These are phyloP conservation scores for Lasioglossum lativentre DNA, from an alignment of 2,888 invertebrate genomes.

Conservation along the genomic window DNA sequence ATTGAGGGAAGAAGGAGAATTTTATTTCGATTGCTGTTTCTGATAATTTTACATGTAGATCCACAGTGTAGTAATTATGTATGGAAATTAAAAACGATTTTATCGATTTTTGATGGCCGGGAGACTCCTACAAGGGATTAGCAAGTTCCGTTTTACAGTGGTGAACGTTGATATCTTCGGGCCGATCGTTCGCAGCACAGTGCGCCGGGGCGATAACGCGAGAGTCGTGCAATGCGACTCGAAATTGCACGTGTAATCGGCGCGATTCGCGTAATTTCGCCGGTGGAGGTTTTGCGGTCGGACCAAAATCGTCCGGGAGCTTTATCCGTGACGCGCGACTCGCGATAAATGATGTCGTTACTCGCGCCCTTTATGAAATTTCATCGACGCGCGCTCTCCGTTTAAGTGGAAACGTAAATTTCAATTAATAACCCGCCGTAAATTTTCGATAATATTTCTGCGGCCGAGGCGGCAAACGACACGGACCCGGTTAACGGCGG, in stretches of 20 bases:
- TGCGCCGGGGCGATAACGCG: neutral
- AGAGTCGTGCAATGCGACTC: neutral
- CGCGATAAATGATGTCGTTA: conserved; percentile 32
- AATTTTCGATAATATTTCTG: conserved; percentile 7
- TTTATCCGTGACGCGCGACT: conserved; percentile 8
- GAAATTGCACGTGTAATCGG: conserved; percentile 13
- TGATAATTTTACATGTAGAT: too few relatives aligned
- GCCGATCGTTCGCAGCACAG: neutral
- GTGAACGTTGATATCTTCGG: neutral
- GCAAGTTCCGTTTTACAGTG: neutral
- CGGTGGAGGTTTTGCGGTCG: neutral
- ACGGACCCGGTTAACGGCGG: neutral
- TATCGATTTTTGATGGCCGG: neutral
- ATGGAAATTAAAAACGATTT: neutral
- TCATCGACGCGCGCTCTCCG: conserved; percentile 23
- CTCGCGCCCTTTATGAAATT: conserved; percentile 27
- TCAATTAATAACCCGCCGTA: neutral
- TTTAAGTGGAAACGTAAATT: conserved; percentile 32
- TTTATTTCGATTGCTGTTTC: too few relatives aligned
- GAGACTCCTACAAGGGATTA: neutral
- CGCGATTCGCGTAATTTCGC: neutral
- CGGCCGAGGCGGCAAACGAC: neutral
- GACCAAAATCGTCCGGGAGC: neutral
- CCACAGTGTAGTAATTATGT: neutral
- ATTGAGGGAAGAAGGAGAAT: too few relatives aligned